Evolutionary conservation across 2,113 vertebrate species (phyloP), one percentile per base, ranked within the genome.

Genomic region (Cettia cetti): DNA sequence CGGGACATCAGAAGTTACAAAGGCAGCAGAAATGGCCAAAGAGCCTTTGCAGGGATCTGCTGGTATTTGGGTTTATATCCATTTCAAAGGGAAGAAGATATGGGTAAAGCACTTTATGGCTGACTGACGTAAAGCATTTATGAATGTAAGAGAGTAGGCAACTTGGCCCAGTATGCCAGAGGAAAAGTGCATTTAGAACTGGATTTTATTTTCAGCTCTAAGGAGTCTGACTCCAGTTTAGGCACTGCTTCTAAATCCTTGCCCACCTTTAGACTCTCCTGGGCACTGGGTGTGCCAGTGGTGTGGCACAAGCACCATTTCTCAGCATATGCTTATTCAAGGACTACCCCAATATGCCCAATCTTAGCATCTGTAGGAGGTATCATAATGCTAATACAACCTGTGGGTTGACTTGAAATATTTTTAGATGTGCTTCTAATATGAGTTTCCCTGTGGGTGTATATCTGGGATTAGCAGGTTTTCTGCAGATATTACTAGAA

Each of bases 81-180:
- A 40, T 94, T 93, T 95, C 72, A 90, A 86, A 92, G 72, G 49
- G 45, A 89, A 84, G 49, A 91, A 94, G 65, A 81, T 66, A 64
- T 3, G 40, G 39, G 69, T 86, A 78, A 79, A 81, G 75, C 49
- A 33, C 13, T 85, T 82, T 24, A n/a, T 78, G 56, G 60, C 63
- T 69, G 63, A 56, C 33, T 69, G 63, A 56, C 0, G 0, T 47
- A 59, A 28, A 91, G 40, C n/a, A 49, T 8, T 76, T 52, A 39
- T 2, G 15, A 56, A 71, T 50, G 23, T 60, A 60, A 40, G 11
- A 81, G n/a, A 75, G 16, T 6, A 44, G 50, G 59, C 21, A 66
- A 11, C 16, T 66, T 60, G 15, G 14, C 60, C 40, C 20, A 35
- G 26, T 30, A 40, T 31, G 13, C 35, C 40, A 68, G n/a, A 75